These are phyloP conservation scores for Brachirus orientalis DNA, from an alignment of 2,113 vertebrate species.

Conservation along the genomic window DNA sequence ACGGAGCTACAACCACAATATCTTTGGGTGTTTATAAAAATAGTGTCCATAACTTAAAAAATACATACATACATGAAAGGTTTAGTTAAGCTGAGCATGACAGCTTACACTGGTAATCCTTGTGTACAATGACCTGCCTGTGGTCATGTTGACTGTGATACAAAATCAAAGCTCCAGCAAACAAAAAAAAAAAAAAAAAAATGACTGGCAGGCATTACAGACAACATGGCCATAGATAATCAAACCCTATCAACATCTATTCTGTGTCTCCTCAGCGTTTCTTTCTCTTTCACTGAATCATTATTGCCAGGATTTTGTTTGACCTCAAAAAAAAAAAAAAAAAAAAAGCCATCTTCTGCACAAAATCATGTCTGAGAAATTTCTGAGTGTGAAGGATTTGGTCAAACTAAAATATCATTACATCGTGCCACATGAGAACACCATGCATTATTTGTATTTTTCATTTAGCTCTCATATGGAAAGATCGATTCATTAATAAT, in stretches of 20 bases:
- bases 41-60: conserved; percentile 56
- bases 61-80: conserved; percentile 64
- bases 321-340: not conserved
- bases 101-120: conserved; percentile 72
- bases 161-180: conserved; percentile 42
- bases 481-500: no score
- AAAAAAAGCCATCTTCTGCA: not conserved
- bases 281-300: not conserved
- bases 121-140: conserved; percentile 53
- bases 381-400: not conserved
- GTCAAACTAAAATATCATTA: not conserved
- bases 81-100: conserved; percentile 65
- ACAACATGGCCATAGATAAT: conserved; percentile 1
- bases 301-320: not conserved
- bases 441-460: no score
- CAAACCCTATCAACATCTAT: conserved; percentile 22
- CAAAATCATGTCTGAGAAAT: not conserved
- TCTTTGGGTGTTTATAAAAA: conserved; percentile 40
- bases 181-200: conserved; percentile 4
- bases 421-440: not conserved
- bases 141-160: conserved; percentile 62
- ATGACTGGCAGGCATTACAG: conserved; percentile 1
- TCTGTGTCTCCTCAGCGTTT: conserved; percentile 1
- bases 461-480: no score
- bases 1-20: conserved; percentile 16